phyloP scores from a whole-genome alignment of 2,113 vertebrate species.

The Esox niger region DNA sequence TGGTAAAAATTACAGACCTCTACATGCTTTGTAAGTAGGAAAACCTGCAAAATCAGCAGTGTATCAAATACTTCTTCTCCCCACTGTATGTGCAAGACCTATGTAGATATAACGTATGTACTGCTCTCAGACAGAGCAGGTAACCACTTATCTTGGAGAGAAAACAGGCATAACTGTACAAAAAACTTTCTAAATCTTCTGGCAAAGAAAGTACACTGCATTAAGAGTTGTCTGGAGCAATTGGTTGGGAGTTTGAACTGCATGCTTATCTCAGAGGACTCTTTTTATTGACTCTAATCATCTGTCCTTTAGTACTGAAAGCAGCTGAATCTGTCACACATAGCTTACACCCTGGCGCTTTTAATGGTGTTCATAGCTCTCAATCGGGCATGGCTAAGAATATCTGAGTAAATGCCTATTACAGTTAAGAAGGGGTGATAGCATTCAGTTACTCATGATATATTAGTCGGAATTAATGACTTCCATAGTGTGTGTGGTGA shows the following conservation, averaged over 20 bases:
- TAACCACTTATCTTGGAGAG: neutral
- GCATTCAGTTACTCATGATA: neutral
- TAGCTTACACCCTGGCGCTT: slow-evolving; percentile 15
- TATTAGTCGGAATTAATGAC: neutral
- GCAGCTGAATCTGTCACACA: slow-evolving; percentile 6
- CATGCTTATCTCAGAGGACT: neutral
- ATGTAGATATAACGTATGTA: no score
- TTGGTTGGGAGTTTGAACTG: neutral
- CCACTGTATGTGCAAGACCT: no score
- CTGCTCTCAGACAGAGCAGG: neutral
- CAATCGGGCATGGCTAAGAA: neutral
- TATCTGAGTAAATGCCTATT: neutral
- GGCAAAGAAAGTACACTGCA: neutral
- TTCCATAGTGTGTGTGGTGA: neutral
- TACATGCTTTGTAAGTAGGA: no score
- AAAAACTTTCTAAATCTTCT: neutral
- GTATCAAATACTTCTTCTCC: no score
- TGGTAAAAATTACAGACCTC: no score
- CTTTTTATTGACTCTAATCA: slow-evolving; percentile 18
- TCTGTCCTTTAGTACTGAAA: slow-evolving; percentile 7
- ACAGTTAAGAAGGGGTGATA: slow-evolving; percentile 2
- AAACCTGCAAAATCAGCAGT: no score
- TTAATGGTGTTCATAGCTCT: slow-evolving; percentile 14
- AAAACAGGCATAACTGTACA: neutral
- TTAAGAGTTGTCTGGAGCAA: slow-evolving; percentile 1